Percentiles rank a stretch among this genome's conserved stretches.
These are phyloP conservation scores for Gymnarchus niloticus DNA, from an alignment of 2,113 vertebrate species.

Conservation along the genomic window DNA sequence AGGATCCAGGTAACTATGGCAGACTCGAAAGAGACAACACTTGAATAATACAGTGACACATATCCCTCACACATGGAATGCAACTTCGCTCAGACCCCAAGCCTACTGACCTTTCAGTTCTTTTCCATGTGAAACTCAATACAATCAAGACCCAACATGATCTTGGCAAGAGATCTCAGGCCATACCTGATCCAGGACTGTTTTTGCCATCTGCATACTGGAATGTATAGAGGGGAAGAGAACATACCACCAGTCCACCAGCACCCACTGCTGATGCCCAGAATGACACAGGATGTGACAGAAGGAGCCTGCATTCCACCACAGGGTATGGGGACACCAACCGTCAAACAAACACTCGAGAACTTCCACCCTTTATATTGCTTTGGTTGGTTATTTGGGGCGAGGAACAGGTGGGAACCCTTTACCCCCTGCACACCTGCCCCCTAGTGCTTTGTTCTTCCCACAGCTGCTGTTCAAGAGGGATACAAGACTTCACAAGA, in stretches of 20 bases:
- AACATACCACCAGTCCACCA: neutral
- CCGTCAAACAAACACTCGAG: neutral
- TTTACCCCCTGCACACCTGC: neutral
- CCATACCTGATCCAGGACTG: neutral
- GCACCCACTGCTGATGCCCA: neutral
- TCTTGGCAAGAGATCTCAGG: too few species aligned
- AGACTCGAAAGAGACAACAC: neutral
- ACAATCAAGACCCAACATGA: neutral
- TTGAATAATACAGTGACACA: neutral
- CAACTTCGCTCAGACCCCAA: neutral
- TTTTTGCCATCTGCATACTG: neutral
- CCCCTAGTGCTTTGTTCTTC: constrained; percentile 56
- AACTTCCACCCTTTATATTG: constrained; percentile 21
- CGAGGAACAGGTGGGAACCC: constrained; percentile 46
- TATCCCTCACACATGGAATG: neutral
- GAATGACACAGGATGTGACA: neutral
- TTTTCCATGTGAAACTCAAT: neutral
- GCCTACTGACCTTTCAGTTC: too few species aligned
- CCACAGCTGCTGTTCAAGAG: constrained; percentile 81
- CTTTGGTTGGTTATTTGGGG: constrained; percentile 66
- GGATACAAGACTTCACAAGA: constrained; percentile 86
- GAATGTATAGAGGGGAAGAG: neutral
- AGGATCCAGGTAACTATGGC: neutral
- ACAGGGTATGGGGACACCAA: neutral
- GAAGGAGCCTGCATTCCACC: neutral